A percentile compares a stretch with the other conserved stretches of the same genome.
phyloP scores from a whole-genome alignment of 2,113 vertebrate species.

The Corvus cornix region DNA sequence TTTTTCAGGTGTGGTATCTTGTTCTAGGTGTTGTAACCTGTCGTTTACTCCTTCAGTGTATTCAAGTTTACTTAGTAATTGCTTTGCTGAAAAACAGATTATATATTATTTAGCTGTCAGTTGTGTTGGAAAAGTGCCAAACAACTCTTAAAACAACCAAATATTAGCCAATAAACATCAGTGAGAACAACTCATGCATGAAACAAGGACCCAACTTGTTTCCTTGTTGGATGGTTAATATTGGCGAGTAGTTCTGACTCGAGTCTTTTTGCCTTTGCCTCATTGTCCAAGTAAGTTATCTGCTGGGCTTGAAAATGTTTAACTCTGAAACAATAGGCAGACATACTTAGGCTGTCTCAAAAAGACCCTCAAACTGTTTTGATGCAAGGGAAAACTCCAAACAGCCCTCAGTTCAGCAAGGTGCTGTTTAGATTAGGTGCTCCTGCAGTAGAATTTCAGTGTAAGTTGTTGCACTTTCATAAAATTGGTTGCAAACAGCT shows the following conservation, averaged over 20 bases:
- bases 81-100: slow-evolving; percentile 73
- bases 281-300: background rate
- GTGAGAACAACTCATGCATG: background rate
- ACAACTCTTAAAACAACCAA: slow-evolving; percentile 29
- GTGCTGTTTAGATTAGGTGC: background rate
- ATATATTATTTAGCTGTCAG: slow-evolving; percentile 75
- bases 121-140: slow-evolving; percentile 44
- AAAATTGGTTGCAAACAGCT: background rate
- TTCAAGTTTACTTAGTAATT: slow-evolving; percentile 67
- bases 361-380: background rate
- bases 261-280: background rate
- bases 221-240: background rate
- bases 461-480: background rate
- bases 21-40: slow-evolving; percentile 66
- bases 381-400: background rate
- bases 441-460: background rate
- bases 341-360: background rate
- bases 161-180: slow-evolving; percentile 30
- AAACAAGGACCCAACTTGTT: background rate
- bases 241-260: background rate
- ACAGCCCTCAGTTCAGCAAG: background rate
- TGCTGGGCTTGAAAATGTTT: background rate
- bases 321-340: background rate
- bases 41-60: slow-evolving; percentile 23
- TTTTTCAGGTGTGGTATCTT: slow-evolving; percentile 72